These are phyloP conservation scores for Aporophyla nigra DNA, from an alignment of 2,888 invertebrate genomes.

Conservation along the genomic window DNA sequence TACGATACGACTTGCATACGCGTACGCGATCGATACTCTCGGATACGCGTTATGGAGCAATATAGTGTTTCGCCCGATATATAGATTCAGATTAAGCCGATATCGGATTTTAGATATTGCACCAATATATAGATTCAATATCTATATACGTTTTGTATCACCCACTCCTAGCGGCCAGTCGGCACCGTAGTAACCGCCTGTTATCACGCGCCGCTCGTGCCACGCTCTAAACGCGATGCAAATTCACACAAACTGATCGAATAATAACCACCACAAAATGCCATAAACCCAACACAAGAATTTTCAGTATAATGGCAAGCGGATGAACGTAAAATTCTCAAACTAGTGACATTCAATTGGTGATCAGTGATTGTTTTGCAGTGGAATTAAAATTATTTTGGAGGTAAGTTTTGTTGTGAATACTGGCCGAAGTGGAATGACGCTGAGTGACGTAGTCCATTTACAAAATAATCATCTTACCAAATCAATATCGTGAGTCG, in stretches of 20 bases:
- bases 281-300: slow-evolving; percentile 70
- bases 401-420: slow-evolving; percentile 76
- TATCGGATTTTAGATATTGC: too few species aligned
- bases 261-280: slow-evolving; percentile 72
- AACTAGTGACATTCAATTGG: slow-evolving; percentile 54
- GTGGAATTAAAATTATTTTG: slow-evolving; percentile 67
- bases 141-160: too few species aligned
- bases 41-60: too few species aligned
- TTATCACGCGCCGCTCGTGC: slow-evolving; percentile 60
- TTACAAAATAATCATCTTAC: slow-evolving; percentile 70
- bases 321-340: slow-evolving; percentile 66
- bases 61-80: too few species aligned
- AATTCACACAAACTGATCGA: slow-evolving; percentile 63
- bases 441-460: slow-evolving; percentile 63
- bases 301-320: slow-evolving; percentile 69
- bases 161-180: too few species aligned
- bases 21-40: too few species aligned
- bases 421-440: slow-evolving; percentile 68
- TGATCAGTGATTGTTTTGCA: slow-evolving; percentile 62
- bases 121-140: too few species aligned
- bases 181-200: slow-evolving; percentile 58
- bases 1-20: too few species aligned
- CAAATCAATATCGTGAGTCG: slow-evolving; percentile 46
- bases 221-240: slow-evolving; percentile 58
- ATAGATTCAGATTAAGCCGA: too few species aligned